Evolutionary conservation across 2,888 invertebrate genomes (phyloP), one percentile per base, ranked within the genome.

Genomic region (Eudasyphora cyanicolor): DNA sequence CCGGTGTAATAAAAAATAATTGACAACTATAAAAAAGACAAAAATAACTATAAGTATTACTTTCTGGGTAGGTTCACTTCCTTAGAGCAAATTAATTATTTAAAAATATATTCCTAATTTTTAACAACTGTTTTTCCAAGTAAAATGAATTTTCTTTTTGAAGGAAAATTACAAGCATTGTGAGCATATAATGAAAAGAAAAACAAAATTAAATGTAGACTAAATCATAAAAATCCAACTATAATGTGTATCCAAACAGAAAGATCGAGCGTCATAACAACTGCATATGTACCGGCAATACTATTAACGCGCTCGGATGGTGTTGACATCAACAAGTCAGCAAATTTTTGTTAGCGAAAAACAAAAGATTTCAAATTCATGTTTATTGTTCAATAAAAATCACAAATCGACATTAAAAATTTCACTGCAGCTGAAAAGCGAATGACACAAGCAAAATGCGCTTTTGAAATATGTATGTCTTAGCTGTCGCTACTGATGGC

Each of bases 381-480:
- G 57, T 57, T 57, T 57, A 57, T 27, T 57, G 21, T 57, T 27
- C 8, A 57, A 27, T 24, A 14, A 57, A 24, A 24, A 57, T 7
- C 21, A 24, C 24, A 57, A 57, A 57, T 57, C 24, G 57, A 57
- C 27, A 57, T 57, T 21, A 24, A 57, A 45, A 45, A 27, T 57
- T 5, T 27, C 14, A 27, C 21, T 45, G 45, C 45, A 45, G 27
- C 27, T 57, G 57, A 57, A 27, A 45, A 24, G 45, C 45, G 45
- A n/a, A n/a, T n/a, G n/a, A n/a, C n/a, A 45, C 14, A 21, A 24
- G 42, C 69, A 29, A 69, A 60, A n/a, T 71, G 35, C 49, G 49
- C 35, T 71, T 62, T 77, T 29, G 24, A 57, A 70, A 77, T 60
- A 32, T n/a, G n/a, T n/a, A n/a, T n/a, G n/a, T n/a, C n/a, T n/a